Evolutionary conservation across 2,797 vertebrate genomes (phyloP).

Genomic region (Australoheros facetus): DNA sequence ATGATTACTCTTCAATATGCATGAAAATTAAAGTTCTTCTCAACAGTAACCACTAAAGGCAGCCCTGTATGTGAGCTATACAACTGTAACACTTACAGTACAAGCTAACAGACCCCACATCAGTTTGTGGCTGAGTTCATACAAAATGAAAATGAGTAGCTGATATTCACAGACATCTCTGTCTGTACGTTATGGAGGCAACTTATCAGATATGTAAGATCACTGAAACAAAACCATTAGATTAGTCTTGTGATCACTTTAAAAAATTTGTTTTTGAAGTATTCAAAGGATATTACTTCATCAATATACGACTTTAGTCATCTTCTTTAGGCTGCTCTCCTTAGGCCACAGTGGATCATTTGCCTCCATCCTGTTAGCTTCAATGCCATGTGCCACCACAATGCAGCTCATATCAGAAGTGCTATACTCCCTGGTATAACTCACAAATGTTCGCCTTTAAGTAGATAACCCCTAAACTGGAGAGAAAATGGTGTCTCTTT

Average conservation of each 20-base stretch:
- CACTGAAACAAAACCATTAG: fast-evolving
- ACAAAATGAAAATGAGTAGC: too few species aligned
- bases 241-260: neutral
- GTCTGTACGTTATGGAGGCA: neutral
- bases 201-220: fast-evolving
- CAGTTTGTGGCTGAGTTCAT: too few species aligned
- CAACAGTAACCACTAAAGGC: neutral
- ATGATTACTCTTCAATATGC: neutral
- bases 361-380: too few species aligned
- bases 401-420: too few species aligned
- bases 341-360: neutral
- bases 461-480: too few species aligned
- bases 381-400: too few species aligned
- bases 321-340: fast-evolving
- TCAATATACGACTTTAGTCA: neutral
- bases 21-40: neutral
- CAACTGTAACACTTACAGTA: neutral
- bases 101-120: too few species aligned
- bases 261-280: too few species aligned
- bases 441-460: too few species aligned
- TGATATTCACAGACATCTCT: neutral
- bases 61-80: neutral
- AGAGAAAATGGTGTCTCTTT: too few species aligned
- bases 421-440: too few species aligned
- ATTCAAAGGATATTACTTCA: too few species aligned